Base-by-base conservation (phyloP, 2,888 invertebrate genomes). In the Trachelus tabidus region DNA sequence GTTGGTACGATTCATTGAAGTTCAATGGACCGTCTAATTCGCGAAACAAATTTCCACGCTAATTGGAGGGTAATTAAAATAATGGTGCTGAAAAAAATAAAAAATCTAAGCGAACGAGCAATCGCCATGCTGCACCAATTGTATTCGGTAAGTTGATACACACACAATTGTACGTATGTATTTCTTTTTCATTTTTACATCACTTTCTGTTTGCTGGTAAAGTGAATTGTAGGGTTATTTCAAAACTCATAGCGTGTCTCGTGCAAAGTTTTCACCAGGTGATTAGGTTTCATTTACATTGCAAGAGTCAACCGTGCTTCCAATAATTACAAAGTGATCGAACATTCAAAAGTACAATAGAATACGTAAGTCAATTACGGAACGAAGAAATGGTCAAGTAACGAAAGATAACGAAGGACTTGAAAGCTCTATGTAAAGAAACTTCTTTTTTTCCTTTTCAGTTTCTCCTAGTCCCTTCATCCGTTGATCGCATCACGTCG, bases 291-390 rank as follows among this genome's bases (percentile, higher is more conserved):
- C 80, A 86, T 86, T 87, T 87, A 83, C 87, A 87, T 87, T 88
- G 85, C 86, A 85, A 86, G 23, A 86, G 79, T 79, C 79, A 78
- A 77, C 78, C 81, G 79, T 79, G 77, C 75, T 80, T 80, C 80
- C 79, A 81, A 85, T 85, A 87, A 86, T 87, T 86, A 84, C 84
- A 84, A 81, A 78, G 77, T 82, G 81, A 85, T 83, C 80, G 76
- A 83, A 81, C 76, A 69, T 56, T 56, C 23, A 56, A 56, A 56
- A 56, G 56, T 23, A 56, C 23, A 56, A 23, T 56, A 6, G 56
- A 56, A 4, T 56, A 23, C 1, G 56, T 6, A 40, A 40, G 15
- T 40, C 15, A 40, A 40, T 40, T 40, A 40, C 15, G 40, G 40
- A 56, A 56, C 15, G 56, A 56, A 56, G 6, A 56, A 56, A 56